Base-by-base conservation (phyloP, 2,888 invertebrate genomes). In the Latrodectus elegans region DNA sequence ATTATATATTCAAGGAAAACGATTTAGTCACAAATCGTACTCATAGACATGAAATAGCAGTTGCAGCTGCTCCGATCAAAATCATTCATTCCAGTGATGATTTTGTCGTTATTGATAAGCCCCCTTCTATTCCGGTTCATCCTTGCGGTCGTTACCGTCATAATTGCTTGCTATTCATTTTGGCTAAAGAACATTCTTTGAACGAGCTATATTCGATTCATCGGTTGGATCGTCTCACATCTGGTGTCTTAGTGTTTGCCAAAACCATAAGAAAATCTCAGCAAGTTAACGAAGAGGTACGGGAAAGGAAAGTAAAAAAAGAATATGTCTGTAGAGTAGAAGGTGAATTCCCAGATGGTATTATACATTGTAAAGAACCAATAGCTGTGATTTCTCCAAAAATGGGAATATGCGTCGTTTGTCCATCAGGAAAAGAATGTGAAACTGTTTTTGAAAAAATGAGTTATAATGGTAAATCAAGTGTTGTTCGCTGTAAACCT, bases 81-180 rank as follows among this genome's bases (percentile, higher is more conserved):
- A 96, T 99, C 94, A 96, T 99, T 93, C 96, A 97, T 94, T 97
- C 98, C 95, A 97, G 97, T 94, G 97, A 98, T 94, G 98, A 99
- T 94, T 95, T 99, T 94, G 96, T 99, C 94, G 99, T 99, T 94
- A 97, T 99, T 94, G 97, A 99, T 95, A 99, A 99, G 95, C 99
- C 99, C 93, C 97, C 98, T 94, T 99, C 99, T 94, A 97, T 99
- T 94, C 99, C 99, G 94, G 97, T 98, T 88, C 99, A 99, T 93
- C 99, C 99, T 4, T 99, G 99, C 93, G 99, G 99, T 89, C 95
- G 99, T 91, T 99, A 99, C 93, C 95, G 98, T 80, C 97, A 98
- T 94, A 99, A 99, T 93, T 97, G 98, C 10, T 96, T 99, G 90
- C 96, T 97, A 83, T 98, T 97, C 92, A 98, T 99, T 91, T 94